Percentiles rank a stretch among this genome's conserved stretches.
Evolutionary conservation across 2,888 invertebrate genomes (phyloP).

Genomic region (Melitaea athalia): DNA sequence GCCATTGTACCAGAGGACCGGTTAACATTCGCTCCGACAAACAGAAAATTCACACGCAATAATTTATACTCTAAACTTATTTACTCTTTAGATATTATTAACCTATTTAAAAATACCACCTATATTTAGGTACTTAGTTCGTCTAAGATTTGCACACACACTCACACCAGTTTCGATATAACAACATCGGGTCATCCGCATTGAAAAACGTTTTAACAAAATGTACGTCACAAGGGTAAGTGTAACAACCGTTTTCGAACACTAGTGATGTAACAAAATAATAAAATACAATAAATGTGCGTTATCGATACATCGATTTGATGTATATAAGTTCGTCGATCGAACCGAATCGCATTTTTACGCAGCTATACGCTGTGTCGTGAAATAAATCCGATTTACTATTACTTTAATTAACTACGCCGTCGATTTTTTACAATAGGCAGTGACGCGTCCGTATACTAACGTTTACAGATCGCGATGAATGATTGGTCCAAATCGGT

Average conservation of each 20-base stretch:
- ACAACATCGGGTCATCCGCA: slow-evolving; percentile 54
- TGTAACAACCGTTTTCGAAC: slow-evolving; percentile 49
- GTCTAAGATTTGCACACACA: slow-evolving; percentile 68
- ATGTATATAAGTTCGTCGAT: slow-evolving; percentile 20
- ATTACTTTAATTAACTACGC: slow-evolving; percentile 44
- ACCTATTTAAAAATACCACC: slow-evolving; percentile 72
- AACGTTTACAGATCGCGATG: slow-evolving; percentile 42
- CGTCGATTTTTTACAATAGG: slow-evolving; percentile 48
- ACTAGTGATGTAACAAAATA: slow-evolving; percentile 49
- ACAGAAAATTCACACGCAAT: slow-evolving; percentile 81
- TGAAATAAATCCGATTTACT: slow-evolving; percentile 45
- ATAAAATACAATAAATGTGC: slow-evolving; percentile 29
- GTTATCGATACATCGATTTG: slow-evolving; percentile 25
- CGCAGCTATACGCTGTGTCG: slow-evolving; percentile 10
- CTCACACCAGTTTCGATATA: slow-evolving; percentile 52
- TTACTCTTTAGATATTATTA: slow-evolving; percentile 71
- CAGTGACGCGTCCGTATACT: slow-evolving; percentile 57
- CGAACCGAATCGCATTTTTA: slow-evolving; percentile 18
- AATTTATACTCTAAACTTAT: slow-evolving; percentile 75
- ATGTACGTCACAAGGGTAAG: slow-evolving; percentile 43
- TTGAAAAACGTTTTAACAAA: slow-evolving; percentile 60
- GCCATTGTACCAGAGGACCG: slow-evolving; percentile 73
- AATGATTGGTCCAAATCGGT: slow-evolving; percentile 64
- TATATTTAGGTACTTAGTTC: slow-evolving; percentile 73
- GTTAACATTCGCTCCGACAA: slow-evolving; percentile 62